Evolutionary conservation across 1,140 invertebrate species (phyloP).

Genomic region (Drosophila saltans): DNA sequence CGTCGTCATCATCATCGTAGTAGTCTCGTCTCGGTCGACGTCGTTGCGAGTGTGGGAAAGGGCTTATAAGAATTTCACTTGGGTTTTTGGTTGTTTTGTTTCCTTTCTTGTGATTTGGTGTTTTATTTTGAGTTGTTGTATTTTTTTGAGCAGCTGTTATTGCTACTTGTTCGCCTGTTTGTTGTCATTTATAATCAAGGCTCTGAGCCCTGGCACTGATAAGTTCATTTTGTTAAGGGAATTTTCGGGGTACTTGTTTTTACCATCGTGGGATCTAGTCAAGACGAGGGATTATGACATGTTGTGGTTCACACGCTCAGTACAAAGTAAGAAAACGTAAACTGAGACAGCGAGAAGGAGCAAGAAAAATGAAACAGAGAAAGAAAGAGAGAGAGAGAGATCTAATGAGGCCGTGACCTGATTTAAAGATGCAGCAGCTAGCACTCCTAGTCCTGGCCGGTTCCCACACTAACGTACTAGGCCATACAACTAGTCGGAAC

Average conservation of each 20-base stretch:
- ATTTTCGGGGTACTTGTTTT: constrained; percentile 6
- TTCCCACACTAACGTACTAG: constrained; percentile 57
- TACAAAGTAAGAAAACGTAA: constrained; percentile 27
- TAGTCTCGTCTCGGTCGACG: constrained; percentile 37
- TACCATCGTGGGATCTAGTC: constrained; percentile 37
- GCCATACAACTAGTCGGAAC: constrained; percentile 48
- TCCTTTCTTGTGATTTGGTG: constrained; percentile 70
- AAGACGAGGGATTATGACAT: constrained; percentile 71
- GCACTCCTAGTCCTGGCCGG: constrained; percentile 54
- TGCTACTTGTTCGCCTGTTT: constrained; percentile 76
- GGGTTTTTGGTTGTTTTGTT: constrained; percentile 73
- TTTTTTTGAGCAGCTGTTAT: constrained; percentile 65
- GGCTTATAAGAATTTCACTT: constrained; percentile 82
- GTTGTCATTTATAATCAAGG: constrained; percentile 81
- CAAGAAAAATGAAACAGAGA: background rate
- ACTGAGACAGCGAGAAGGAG: constrained; percentile 11
- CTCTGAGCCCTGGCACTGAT: constrained; percentile 67
- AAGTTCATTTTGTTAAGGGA: constrained; percentile 71
- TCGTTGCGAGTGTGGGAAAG: constrained; percentile 76
- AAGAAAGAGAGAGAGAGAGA: constrained; percentile 30
- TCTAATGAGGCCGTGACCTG: constrained; percentile 78
- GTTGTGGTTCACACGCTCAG: constrained; percentile 72
- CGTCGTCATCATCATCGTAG: constrained; percentile 45
- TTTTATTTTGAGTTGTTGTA: constrained; percentile 21
- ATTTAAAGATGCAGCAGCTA: constrained; percentile 44